Evolutionary conservation across 2,113 vertebrate species (phyloP).

Genomic region (Oostethus manadensis): DNA sequence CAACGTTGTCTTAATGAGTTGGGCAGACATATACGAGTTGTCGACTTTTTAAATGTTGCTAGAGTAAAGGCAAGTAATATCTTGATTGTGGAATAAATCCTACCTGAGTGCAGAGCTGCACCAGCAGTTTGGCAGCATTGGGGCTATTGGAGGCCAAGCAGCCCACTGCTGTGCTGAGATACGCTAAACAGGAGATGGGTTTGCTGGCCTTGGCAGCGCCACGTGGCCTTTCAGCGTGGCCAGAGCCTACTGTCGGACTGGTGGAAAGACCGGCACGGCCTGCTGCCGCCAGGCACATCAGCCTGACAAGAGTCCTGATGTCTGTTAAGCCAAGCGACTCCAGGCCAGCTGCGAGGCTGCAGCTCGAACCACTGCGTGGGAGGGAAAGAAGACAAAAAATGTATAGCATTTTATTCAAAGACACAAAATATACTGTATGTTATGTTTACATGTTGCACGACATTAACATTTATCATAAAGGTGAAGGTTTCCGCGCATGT

Average conservation of each 20-base stretch:
- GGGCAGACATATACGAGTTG: too few relatives aligned
- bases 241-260: conserved; percentile 62
- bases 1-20: too few relatives aligned
- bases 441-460: background rate
- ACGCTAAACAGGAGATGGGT: conserved; percentile 94
- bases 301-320: conserved; percentile 89
- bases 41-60: background rate
- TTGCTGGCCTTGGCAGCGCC: conserved; percentile 85
- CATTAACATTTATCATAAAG: background rate
- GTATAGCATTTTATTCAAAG: background rate
- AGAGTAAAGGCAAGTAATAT: background rate
- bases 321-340: conserved; percentile 93
- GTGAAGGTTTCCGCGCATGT: background rate
- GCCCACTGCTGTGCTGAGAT: conserved; percentile 94
- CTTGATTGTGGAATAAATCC: background rate
- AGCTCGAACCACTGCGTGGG: conserved; percentile 86
- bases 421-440: background rate
- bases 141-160: conserved; percentile 93
- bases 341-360: conserved; percentile 95
- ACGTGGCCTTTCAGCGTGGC: conserved; percentile 76
- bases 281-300: conserved; percentile 95
- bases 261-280: conserved; percentile 93
- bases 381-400: background rate
- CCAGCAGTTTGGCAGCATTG: conserved; percentile 89
- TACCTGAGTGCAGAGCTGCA: conserved; percentile 96